Conservation (phyloP, 2,113 vertebrate species). For the Pavo muticus region DNA sequence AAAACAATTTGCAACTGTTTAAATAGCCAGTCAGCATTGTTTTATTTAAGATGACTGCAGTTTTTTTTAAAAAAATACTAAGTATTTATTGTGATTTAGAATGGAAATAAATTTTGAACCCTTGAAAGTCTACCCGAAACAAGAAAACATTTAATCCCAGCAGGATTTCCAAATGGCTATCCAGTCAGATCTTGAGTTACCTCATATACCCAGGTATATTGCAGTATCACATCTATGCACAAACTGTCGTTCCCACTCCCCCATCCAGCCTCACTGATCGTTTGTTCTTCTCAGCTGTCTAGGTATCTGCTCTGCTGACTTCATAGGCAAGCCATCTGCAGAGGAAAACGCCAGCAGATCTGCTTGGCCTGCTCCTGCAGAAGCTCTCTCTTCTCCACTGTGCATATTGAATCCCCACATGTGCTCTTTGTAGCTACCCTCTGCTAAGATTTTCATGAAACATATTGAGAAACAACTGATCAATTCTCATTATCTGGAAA, state of each 20-base stretch:
- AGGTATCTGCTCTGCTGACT: not conserved
- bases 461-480: not conserved
- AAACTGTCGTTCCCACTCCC: not conserved
- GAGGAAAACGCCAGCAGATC: not conserved
- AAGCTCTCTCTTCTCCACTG: not conserved
- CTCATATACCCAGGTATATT: not conserved
- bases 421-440: not conserved
- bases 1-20: not conserved
- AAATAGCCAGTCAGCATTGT: not conserved
- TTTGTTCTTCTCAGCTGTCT: not conserved
- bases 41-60: not conserved
- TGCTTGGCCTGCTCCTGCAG: not conserved
- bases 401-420: not conserved
- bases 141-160: not conserved
- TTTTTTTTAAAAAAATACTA: too few relatives aligned
- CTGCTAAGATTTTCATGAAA: not conserved
- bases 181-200: not conserved
- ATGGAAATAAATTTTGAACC: not conserved
- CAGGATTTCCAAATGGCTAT: not conserved
- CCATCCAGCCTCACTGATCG: not conserved
- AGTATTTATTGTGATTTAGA: not conserved
- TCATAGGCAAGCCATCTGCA: too few relatives aligned
- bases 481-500: not conserved
- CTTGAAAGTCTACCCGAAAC: not conserved
- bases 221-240: not conserved